Evolutionary conservation across 37 sponge, comb jelly and placozoan species (phyloP).

Genomic region (Bolinopsis microptera): DNA sequence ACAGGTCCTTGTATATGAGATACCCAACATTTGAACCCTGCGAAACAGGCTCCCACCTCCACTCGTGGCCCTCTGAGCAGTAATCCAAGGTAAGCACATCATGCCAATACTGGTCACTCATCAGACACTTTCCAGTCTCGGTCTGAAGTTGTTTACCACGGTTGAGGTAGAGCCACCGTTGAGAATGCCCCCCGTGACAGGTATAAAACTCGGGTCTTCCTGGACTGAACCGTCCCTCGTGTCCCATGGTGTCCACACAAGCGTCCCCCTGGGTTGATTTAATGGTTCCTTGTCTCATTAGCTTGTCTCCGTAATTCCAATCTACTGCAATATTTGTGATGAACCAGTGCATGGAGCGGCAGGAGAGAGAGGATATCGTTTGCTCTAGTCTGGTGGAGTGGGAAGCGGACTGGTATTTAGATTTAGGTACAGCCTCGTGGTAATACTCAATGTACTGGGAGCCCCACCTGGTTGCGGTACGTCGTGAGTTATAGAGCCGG

Average conservation of each 20-base stretch:
- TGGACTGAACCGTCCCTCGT: slow-evolving; percentile 33
- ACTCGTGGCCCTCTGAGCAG: neutral
- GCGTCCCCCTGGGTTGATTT: neutral
- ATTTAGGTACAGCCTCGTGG: neutral
- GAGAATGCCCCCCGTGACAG: slow-evolving; percentile 40
- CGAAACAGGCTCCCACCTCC: slow-evolving; percentile 40
- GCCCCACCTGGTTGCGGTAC: neutral
- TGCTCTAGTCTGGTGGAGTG: neutral
- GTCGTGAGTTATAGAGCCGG: neutral
- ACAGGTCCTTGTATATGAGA: slow-evolving; percentile 50
- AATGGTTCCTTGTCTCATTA: neutral
- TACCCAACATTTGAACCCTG: neutral
- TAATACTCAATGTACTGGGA: neutral
- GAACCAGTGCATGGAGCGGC: slow-evolving; percentile 12
- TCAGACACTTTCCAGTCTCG: slow-evolving; percentile 57
- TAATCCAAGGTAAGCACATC: slow-evolving; percentile 23
- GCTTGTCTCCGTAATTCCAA: slow-evolving; percentile 11
- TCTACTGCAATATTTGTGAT: slow-evolving; percentile 33
- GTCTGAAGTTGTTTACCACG: neutral
- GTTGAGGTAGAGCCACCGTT: neutral
- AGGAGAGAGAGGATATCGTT: neutral
- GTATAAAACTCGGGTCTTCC: slow-evolving; percentile 35
- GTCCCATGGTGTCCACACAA: slow-evolving; percentile 45
- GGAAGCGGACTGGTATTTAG: neutral
- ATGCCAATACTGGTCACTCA: slow-evolving; percentile 46